Evolutionary conservation across 2,113 vertebrate genomes (phyloP).

Genomic region (cattle (Bos taurus)): ARS-UCD2.0 NC_037357.1:46459501-46460000

Average conservation of each 20-base stretch:
- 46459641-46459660: rapidly evolving
- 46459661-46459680: not conserved
- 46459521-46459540: not conserved
- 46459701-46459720: not conserved
- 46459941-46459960: not conserved
- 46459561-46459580: not conserved
- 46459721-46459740: not conserved
- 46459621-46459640: not conserved
- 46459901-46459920: not conserved
- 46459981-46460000: not conserved
- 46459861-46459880: not conserved
- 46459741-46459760: not conserved
- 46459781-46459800: not conserved
- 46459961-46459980: not conserved
- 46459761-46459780: not conserved
- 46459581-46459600: not conserved
- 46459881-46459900: not conserved
- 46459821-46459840: not conserved
- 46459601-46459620: not conserved
- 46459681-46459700: not conserved
- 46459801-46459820: not conserved
- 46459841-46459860: not conserved
- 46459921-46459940: not conserved
- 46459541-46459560: not conserved
- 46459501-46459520: not conserved